Evolutionary conservation across 1,140 invertebrate genomes (phyloP).

Genomic region (Parasteatoda tepidariorum): DNA sequence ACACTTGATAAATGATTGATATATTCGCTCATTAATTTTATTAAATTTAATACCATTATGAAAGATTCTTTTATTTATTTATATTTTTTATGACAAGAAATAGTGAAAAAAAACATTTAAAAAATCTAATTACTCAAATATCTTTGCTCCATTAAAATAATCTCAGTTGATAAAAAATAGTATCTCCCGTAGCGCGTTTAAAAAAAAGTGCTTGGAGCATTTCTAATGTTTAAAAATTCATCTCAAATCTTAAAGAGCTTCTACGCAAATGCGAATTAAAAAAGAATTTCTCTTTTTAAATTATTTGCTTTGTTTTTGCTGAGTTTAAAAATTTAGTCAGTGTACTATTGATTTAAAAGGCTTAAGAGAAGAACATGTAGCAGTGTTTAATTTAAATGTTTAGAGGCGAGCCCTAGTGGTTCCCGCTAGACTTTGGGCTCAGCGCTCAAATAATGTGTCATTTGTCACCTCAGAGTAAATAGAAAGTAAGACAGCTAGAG

Average conservation of each 20-base stretch:
- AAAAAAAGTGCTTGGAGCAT: not conserved
- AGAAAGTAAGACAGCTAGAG: conserved; percentile 47
- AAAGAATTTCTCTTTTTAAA: conserved; percentile 17
- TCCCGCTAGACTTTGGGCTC: conserved; percentile 25
- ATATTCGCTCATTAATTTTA: too few relatives aligned
- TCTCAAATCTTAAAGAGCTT: conserved; percentile 3
- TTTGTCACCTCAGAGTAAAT: conserved; percentile 57
- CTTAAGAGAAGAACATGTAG: not conserved
- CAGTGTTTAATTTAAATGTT: conserved; percentile 59
- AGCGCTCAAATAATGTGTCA: conserved; percentile 54
- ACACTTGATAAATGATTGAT: too few relatives aligned
- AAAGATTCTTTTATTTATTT: too few relatives aligned
- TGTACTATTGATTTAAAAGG: conserved; percentile 54
- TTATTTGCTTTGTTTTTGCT: conserved; percentile 12
- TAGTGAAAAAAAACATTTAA: too few relatives aligned
- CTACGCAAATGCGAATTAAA: conserved; percentile 13
- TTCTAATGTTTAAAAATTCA: conserved; percentile 18
- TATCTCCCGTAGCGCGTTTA: too few relatives aligned
- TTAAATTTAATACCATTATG: too few relatives aligned
- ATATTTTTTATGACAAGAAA: too few relatives aligned
- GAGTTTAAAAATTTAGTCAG: conserved; percentile 29
- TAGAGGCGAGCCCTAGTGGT: conserved; percentile 36
- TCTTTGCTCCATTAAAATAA: too few relatives aligned
- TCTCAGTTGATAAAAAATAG: too few relatives aligned
- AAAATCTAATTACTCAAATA: too few relatives aligned